Conservation (phyloP, 2,113 vertebrate genomes). For the Bubo blakistoni region DNA sequence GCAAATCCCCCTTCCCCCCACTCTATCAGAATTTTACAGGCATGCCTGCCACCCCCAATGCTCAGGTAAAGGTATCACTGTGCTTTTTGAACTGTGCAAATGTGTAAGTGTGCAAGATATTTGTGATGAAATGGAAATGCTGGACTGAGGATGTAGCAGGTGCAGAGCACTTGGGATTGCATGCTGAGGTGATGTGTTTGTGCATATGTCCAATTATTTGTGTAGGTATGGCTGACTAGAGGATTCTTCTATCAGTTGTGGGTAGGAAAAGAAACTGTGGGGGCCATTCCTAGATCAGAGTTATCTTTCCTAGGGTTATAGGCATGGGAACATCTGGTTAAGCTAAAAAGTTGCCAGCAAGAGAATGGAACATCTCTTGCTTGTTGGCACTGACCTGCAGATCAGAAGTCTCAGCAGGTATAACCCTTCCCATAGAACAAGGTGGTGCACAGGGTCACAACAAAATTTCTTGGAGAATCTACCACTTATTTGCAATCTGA, state of each 20-base stretch:
- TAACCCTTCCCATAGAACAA: neutral
- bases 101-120: neutral
- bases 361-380: neutral
- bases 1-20: neutral
- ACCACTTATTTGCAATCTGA: neutral
- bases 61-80: neutral
- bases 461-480: neutral
- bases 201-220: neutral
- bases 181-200: neutral
- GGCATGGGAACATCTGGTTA: neutral
- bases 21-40: neutral
- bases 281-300: neutral
- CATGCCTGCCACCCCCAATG: neutral
- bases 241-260: neutral
- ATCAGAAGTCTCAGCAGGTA: neutral
- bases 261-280: neutral
- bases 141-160: neutral
- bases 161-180: neutral
- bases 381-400: neutral
- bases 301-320: neutral
- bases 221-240: neutral
- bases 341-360: neutral
- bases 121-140: neutral
- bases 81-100: neutral
- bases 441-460: neutral